Evolutionary conservation across 2,888 invertebrate species (phyloP).

Genomic region (Conops quadrifasciatus): DNA sequence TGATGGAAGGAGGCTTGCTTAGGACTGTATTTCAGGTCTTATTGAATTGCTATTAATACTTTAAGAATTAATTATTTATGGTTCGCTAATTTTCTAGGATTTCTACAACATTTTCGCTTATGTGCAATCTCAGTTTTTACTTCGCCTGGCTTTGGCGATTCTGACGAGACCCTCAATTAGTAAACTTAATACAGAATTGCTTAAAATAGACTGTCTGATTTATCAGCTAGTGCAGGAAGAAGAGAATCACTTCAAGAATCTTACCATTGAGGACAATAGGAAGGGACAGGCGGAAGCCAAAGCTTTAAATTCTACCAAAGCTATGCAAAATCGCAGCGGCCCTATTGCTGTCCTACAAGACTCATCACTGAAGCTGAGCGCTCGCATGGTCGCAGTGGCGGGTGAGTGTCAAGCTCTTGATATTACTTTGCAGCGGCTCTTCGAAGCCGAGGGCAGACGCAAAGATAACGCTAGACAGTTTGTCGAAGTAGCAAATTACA

Average conservation of each 20-base stretch:
- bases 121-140: slow-evolving; percentile 63
- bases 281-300: slow-evolving; percentile 56
- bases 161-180: slow-evolving; percentile 58
- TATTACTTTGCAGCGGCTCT: slow-evolving; percentile 58
- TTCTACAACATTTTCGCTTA: slow-evolving; percentile 65
- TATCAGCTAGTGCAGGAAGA: slow-evolving; percentile 60
- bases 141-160: slow-evolving; percentile 61
- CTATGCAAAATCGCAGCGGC: slow-evolving; percentile 53
- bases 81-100: slow-evolving; percentile 50
- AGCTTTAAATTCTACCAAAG: slow-evolving; percentile 52
- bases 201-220: slow-evolving; percentile 56
- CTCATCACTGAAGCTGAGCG: slow-evolving; percentile 62
- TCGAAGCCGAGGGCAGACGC: slow-evolving; percentile 53
- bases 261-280: slow-evolving; percentile 55
- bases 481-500: slow-evolving; percentile 59
- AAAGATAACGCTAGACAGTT: slow-evolving; percentile 58
- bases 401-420: slow-evolving; percentile 62
- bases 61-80: neutral
- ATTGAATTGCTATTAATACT: no score
- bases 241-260: slow-evolving; percentile 60
- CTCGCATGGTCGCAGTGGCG: slow-evolving; percentile 63
- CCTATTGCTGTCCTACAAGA: slow-evolving; percentile 61
- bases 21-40: no score
- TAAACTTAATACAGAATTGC: slow-evolving; percentile 52
- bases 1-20: no score